These are phyloP conservation scores for Okapia johnstoni DNA, from an alignment of 2,113 vertebrate species.

Conservation along the genomic window DNA sequence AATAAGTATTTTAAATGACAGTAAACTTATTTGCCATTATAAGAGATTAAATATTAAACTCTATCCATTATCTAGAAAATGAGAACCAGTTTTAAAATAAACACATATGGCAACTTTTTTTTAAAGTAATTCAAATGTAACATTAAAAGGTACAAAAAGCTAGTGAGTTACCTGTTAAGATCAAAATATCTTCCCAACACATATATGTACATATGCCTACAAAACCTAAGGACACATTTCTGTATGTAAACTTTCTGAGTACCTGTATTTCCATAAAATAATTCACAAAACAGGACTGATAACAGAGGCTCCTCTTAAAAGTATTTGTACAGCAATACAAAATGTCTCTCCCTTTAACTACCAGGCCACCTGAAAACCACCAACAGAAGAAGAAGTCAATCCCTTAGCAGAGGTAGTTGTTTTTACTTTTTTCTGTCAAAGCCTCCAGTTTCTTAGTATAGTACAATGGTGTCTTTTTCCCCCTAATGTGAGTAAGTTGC, in stretches of 20 bases:
- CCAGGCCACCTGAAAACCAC: slow-evolving; percentile 36
- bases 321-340: slow-evolving; percentile 42
- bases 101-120: not conserved
- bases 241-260: slow-evolving; percentile 30
- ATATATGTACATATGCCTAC: not conserved
- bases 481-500: not conserved
- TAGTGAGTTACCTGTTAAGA: not conserved
- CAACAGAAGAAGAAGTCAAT: slow-evolving; percentile 37
- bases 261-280: slow-evolving; percentile 48
- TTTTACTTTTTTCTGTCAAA: not conserved
- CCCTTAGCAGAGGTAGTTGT: not conserved
- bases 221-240: slow-evolving; percentile 7
- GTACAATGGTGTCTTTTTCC: not conserved
- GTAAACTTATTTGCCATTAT: not conserved
- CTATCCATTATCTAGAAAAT: slow-evolving; percentile 15
- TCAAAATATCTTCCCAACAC: not conserved
- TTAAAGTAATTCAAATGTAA: slow-evolving; percentile 6
- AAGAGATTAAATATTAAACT: slow-evolving; percentile 6
- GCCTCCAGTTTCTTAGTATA: not conserved
- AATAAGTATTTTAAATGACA: not conserved
- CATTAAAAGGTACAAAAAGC: slow-evolving; percentile 8
- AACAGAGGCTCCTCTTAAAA: slow-evolving; percentile 28
- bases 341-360: slow-evolving; percentile 42
- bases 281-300: slow-evolving; percentile 49
- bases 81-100: slow-evolving; percentile 19